Conservation (phyloP, 2,113 vertebrate genomes). For the cattle (Bos taurus) region ARS-UCD2.0 NC_037342.1:41245001-41245500, state of each 20-base stretch:
- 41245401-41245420: fast-evolving
- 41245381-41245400: not conserved
- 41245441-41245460: not conserved
- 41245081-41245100: not conserved
- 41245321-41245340: not conserved
- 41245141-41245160: not conserved
- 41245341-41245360: not conserved
- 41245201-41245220: too few species aligned
- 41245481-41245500: not conserved
- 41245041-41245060: not conserved
- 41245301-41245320: not conserved
- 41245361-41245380: not conserved
- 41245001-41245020: not conserved
- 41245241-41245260: not conserved
- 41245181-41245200: not conserved
- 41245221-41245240: fast-evolving
- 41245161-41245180: not conserved
- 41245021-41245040: not conserved
- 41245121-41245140: not conserved
- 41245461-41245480: not conserved
- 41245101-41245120: not conserved
- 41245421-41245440: not conserved
- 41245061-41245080: not conserved
- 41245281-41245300: not conserved
- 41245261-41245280: not conserved